Evolutionary conservation across 2,888 invertebrate genomes (phyloP).

Genomic region (Euplexia lucipara): DNA sequence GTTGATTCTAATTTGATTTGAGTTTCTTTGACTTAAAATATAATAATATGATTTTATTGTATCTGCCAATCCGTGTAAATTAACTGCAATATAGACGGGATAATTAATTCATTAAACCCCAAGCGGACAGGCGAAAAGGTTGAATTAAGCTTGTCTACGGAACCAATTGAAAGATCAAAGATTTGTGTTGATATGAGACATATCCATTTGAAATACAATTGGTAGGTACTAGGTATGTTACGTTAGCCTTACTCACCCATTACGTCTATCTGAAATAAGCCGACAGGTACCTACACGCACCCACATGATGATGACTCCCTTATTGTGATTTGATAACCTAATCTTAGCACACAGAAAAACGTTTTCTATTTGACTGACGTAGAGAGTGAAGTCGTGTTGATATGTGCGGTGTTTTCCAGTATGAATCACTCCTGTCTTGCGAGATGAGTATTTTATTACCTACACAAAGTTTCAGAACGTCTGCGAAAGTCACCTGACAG

Average conservation of each 20-base stretch:
- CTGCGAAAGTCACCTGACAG: not conserved
- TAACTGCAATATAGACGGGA: no score
- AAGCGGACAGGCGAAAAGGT: no score
- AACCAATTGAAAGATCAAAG: not conserved
- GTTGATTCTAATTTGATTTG: no score
- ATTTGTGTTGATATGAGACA: not conserved
- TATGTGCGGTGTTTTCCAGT: constrained; percentile 32
- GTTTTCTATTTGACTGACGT: constrained; percentile 6
- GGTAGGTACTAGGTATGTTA: no score
- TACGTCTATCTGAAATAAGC: constrained; percentile 6
- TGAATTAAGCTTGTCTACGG: not conserved
- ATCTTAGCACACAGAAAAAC: constrained; percentile 19
- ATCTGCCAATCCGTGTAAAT: no score
- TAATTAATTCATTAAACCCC: no score
- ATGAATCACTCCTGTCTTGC: constrained; percentile 29
- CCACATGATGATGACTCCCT: not conserved
- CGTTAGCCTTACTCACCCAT: constrained; percentile 9
- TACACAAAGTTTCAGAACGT: not conserved
- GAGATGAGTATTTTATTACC: constrained; percentile 26
- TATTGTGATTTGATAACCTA: constrained; percentile 25
- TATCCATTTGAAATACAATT: constrained; percentile 9
- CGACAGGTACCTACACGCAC: not conserved
- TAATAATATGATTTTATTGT: no score
- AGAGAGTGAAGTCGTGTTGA: not conserved
- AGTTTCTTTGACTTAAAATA: no score